Base-by-base conservation (phyloP, 2,888 invertebrate genomes). In the Cordylochernes scorpioides region DNA sequence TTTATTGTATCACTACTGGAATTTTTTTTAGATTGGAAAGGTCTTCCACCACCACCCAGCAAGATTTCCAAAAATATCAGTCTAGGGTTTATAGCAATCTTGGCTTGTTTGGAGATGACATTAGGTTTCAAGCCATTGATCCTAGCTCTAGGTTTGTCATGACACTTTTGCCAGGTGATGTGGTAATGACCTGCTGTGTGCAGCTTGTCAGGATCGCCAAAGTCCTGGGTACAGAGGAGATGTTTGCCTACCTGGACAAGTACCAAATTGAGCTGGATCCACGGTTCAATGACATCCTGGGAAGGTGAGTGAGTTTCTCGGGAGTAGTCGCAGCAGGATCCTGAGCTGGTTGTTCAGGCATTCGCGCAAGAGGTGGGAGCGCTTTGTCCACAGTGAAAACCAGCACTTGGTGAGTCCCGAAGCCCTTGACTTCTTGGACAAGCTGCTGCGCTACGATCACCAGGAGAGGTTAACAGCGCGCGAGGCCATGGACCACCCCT, bases 181-280 rank as follows among this genome's bases (percentile, higher is more conserved):
- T n/a, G n/a, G n/a, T n/a, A n/a, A n/a, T n/a, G n/a, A n/a, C n/a
- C n/a, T n/a, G n/a, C 94, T 61, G 8, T 16, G 30, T 35, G 6
- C 44, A 57, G 56, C 65, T 94, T 57, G 91, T 94, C 47, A 72
- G 91, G 57, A 94, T 94, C 58, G 91, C 88, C 45, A 97, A 97
- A 64, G 94, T 97, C 54, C 67, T 97, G 57, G 97, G 97, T 53
- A 99, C 97, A 45, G 94, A 97, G 60, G 97, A 99, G 59, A 65
- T 97, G 42, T 91, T 80, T 61, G 86, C 88, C 63, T 97, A 99
- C 64, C 71, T 99, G 59, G 91, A 94, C 60, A 97, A 91, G 64
- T 97, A 97, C 63, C 86, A 91, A 62, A 94, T 99, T 62, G 91
- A 94, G 61, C 64, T 99, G 59, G 97, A 99, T 65, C 78, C 88